Conservation (phyloP, 1,140 invertebrate species). For the Limonius californicus region DNA sequence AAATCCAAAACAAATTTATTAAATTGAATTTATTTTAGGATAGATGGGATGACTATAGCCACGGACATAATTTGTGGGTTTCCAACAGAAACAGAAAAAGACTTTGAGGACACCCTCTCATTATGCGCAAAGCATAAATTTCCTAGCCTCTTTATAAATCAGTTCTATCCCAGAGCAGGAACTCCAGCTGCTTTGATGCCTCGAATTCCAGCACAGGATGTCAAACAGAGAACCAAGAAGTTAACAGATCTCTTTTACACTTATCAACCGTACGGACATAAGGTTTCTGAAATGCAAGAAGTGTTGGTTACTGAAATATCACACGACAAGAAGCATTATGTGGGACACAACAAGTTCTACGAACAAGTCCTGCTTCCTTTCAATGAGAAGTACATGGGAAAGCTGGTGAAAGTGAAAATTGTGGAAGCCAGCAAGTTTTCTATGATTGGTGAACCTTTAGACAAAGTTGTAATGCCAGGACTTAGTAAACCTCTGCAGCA, state of each 20-base stretch:
- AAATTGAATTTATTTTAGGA: conserved; percentile 52
- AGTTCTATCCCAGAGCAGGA: conserved; percentile 93
- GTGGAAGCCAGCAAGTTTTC: conserved; percentile 77
- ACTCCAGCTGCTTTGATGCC: conserved; percentile 91
- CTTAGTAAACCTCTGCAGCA: conserved; percentile 49
- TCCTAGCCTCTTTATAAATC: conserved; percentile 94
- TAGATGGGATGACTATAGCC: conserved; percentile 87
- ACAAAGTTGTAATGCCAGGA: conserved; percentile 49
- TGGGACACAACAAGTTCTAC: conserved; percentile 95
- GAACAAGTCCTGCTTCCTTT: conserved; percentile 90
- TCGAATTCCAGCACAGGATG: conserved; percentile 75
- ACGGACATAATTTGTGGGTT: conserved; percentile 99
- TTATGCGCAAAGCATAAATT: conserved; percentile 88
- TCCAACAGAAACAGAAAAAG: conserved; percentile 88
- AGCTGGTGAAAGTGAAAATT: conserved; percentile 77
- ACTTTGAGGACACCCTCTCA: conserved; percentile 86
- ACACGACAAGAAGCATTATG: conserved; percentile 85
- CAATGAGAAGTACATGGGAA: conserved; percentile 73
- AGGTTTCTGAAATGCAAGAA: conserved; percentile 71
- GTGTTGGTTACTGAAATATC: conserved; percentile 93
- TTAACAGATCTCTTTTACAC: conserved; percentile 89
- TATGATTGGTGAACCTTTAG: conserved; percentile 71
- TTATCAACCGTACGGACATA: conserved; percentile 80
- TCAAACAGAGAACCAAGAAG: conserved; percentile 85
- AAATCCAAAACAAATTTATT: too few species aligned